Base-by-base conservation (phyloP, 2,888 invertebrate species). In the Tipula helvola region DNA sequence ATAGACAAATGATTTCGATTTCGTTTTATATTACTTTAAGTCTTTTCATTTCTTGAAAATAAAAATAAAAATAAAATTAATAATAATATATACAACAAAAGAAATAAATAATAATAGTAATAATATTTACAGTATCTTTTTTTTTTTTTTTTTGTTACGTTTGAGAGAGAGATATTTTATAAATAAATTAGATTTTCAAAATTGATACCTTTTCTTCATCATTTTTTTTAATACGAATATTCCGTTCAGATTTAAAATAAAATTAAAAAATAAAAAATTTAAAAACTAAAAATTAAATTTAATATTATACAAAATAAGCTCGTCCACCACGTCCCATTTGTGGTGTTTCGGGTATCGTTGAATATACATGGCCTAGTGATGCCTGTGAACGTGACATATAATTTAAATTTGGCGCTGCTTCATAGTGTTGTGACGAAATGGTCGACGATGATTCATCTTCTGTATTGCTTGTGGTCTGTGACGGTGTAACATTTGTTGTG, bases 311-410 rank as follows among this genome's bases (percentile, higher is more conserved):
- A 87, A 87, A 87, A 86, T 87, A 87, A 85, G 87, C 87, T 85
- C 87, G 87, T 85, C 87, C 85, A 71, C 71, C 71, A 36, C 87
- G 87, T 52, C 86, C 86, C 87, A 87, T 87, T 87, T 87, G 88
- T 71, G 88, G 88, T 71, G 88, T 88, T 87, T 88, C 88, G 18
- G 88, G 88, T 83, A 88, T 88, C 52, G 88, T 88, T 87, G 88
- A 88, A 86, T 88, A 88, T 18, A 88, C 88, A 71, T 88, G 88
- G 5, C 88, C 88, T 4, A 88, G 18, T 12, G 88, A 88, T 13
- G 88, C 87, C 18, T 87, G 44, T 85, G 88, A 87, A 83, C 87
- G 87, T 86, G 87, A 87, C 86, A 88, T 83, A 85, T 87, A 87
- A 83, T 87, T 87, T 86, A 86, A 86, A 42, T 57, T 87, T 52